These are phyloP conservation scores for Nomada lathburiana DNA, from an alignment of 2,888 invertebrate genomes.

Conservation along the genomic window DNA sequence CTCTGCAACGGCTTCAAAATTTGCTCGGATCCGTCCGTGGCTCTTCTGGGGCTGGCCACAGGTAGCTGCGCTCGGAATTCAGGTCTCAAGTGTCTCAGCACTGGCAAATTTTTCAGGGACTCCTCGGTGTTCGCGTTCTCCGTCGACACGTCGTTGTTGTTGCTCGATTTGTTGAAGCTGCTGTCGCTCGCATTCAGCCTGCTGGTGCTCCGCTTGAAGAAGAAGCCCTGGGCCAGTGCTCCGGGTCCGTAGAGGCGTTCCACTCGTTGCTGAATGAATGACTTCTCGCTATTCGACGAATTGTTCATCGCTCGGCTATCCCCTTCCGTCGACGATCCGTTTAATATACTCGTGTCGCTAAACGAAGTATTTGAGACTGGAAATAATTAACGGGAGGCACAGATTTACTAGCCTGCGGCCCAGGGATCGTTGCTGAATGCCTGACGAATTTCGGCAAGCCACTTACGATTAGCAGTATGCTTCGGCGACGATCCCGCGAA, in stretches of 20 bases:
- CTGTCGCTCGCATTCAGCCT: slow-evolving; percentile 80
- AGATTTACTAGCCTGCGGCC: neutral
- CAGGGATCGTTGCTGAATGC: neutral
- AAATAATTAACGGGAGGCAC: slow-evolving; percentile 19
- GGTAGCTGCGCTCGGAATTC: slow-evolving; percentile 94
- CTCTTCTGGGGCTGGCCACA: slow-evolving; percentile 84
- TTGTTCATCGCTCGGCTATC: slow-evolving; percentile 72
- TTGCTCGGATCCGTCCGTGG: slow-evolving; percentile 83
- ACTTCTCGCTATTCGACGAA: slow-evolving; percentile 83
- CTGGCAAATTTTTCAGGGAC: slow-evolving; percentile 87
- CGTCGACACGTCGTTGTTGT: slow-evolving; percentile 77
- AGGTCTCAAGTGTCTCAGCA: slow-evolving; percentile 92
- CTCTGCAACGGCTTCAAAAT: slow-evolving; percentile 81
- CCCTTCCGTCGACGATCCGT: slow-evolving; percentile 75
- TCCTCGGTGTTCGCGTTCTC: slow-evolving; percentile 79
- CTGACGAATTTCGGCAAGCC: too few relatives aligned
- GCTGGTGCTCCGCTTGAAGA: slow-evolving; percentile 83
- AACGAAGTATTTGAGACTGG: slow-evolving; percentile 76
- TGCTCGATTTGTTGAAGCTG: slow-evolving; percentile 80
- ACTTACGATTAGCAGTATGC: slow-evolving; percentile 71
- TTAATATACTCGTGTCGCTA: slow-evolving; percentile 76
- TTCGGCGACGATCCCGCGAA: slow-evolving; percentile 78
- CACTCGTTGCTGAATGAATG: slow-evolving; percentile 95
- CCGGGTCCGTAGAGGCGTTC: slow-evolving; percentile 95
- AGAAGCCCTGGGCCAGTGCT: slow-evolving; percentile 93